phyloP scores from a whole-genome alignment of 2,888 invertebrate species.

The Molanna angustata region DNA sequence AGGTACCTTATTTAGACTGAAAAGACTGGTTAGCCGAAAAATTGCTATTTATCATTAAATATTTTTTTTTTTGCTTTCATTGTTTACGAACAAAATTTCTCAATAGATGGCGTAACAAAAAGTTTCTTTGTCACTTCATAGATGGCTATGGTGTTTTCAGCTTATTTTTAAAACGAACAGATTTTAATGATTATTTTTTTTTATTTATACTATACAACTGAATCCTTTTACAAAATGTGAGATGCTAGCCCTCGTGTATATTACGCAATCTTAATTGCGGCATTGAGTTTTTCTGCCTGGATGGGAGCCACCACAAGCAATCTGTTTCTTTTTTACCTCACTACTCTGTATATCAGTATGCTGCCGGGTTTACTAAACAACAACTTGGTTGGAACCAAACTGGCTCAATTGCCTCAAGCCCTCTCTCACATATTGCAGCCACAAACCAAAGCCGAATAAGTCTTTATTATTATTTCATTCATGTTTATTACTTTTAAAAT shows the following conservation, averaged over 20 bases:
- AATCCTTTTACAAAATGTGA: slow-evolving; percentile 50
- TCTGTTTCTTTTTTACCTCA: slow-evolving; percentile 72
- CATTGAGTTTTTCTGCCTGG: slow-evolving; percentile 70
- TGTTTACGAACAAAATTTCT: too few relatives aligned
- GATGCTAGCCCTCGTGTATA: slow-evolving; percentile 58
- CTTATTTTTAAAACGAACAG: too few relatives aligned
- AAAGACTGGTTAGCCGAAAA: too few relatives aligned
- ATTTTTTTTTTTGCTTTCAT: too few relatives aligned
- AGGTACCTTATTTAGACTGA: too few relatives aligned
- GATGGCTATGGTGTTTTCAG: too few relatives aligned
- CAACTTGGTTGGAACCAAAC: slow-evolving; percentile 20
- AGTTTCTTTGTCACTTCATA: too few relatives aligned
- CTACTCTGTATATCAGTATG: slow-evolving; percentile 52
- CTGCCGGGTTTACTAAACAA: slow-evolving; percentile 53
- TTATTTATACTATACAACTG: slow-evolving; percentile 43
- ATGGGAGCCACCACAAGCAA: slow-evolving; percentile 82
- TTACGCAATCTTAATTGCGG: slow-evolving; percentile 62
- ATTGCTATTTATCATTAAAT: too few relatives aligned
- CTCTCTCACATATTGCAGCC: slow-evolving; percentile 15
- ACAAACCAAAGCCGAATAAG: slow-evolving; percentile 12
- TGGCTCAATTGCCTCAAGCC: slow-evolving; percentile 12
- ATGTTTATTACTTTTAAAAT: too few relatives aligned
- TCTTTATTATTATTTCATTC: too few relatives aligned
- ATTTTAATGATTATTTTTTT: too few relatives aligned
- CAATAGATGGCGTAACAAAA: too few relatives aligned